Evolutionary conservation across 2,113 vertebrate genomes (phyloP).

Genomic region (Pelecanus crispus): DNA sequence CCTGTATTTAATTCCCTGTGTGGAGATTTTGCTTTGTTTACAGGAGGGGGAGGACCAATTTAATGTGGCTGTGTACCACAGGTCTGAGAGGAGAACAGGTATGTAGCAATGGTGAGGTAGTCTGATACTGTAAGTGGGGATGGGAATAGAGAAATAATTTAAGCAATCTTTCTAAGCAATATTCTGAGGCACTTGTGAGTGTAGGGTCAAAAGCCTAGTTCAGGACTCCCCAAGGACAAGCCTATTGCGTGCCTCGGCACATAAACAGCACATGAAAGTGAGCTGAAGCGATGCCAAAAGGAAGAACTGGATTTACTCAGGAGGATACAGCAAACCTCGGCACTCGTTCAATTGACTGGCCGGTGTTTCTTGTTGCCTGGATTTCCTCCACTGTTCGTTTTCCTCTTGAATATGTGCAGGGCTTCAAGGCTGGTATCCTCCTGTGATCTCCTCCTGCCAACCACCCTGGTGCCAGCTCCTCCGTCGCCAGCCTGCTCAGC

Average conservation of each 20-base stretch:
- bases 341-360: not conserved
- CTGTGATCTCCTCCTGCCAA: not conserved
- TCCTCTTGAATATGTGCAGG: fast-evolving
- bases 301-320: not conserved
- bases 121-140: not conserved
- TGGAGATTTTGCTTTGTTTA: not conserved
- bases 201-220: not conserved
- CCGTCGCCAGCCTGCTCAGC: not conserved
- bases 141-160: not conserved
- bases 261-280: not conserved
- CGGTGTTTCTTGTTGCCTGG: not conserved
- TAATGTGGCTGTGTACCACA: not conserved
- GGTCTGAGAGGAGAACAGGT: not conserved
- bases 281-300: not conserved
- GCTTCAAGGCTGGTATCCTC: not conserved
- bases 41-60: not conserved
- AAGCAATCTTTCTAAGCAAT: not conserved
- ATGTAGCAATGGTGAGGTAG: not conserved
- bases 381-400: not conserved
- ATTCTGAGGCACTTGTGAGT: not conserved
- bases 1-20: not conserved
- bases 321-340: not conserved
- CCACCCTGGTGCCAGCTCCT: not conserved
- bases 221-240: not conserved
- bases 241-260: fast-evolving